Evolutionary conservation across 2,888 invertebrate genomes (phyloP), one percentile per base, ranked within the genome.

Genomic region (Eremobia ochroleuca): DNA sequence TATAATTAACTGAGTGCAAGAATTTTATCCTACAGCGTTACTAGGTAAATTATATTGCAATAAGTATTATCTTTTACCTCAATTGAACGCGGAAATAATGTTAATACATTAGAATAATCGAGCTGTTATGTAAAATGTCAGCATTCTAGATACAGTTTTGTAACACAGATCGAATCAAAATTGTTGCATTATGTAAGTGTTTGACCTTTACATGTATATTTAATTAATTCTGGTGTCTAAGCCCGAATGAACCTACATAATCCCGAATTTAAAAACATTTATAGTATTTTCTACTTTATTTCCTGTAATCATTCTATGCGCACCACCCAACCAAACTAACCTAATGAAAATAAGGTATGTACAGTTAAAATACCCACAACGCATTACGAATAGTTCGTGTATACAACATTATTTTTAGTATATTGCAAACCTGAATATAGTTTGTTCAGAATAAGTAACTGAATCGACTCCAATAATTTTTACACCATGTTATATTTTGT

Each of bases 41-140:
- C 34, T 15, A 66, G 37, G 49, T 55, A 52, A 31, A 28, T 55
- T n/a, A 37, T 66, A 66, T 58, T 62, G 21, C 21, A 66, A 73
- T 83, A 68, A 70, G 55, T 79, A 67, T 37, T 34, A 43, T 28
- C 0, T 52, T 79, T 66, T 82, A 34, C 85, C 85, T 80, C 70
- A 31, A 70, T 74, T 85, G 52, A 61, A 82, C 64, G 46, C 75
- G 85, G 85, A 85, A 71, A 85, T 62, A 75, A 49, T 70, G 49
- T 52, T 37, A 74, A 73, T 73, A 73, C 18, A 59, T 49, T 68
- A 43, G 43, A 79, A 69, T 73, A 79, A 66, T 40, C n/a, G 59
- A 31, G n/a, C 6, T 8, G 73, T 83, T 72, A 73, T 64, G 59
- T 79, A 73, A 79, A 81, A 83, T 55, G 65, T 73, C 73, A 69